A percentile compares a stretch with the other conserved stretches of the same genome.
These are phyloP conservation scores for Rhagoletis zephyria DNA, from an alignment of 1,140 invertebrate species.

Conservation along the genomic window DNA sequence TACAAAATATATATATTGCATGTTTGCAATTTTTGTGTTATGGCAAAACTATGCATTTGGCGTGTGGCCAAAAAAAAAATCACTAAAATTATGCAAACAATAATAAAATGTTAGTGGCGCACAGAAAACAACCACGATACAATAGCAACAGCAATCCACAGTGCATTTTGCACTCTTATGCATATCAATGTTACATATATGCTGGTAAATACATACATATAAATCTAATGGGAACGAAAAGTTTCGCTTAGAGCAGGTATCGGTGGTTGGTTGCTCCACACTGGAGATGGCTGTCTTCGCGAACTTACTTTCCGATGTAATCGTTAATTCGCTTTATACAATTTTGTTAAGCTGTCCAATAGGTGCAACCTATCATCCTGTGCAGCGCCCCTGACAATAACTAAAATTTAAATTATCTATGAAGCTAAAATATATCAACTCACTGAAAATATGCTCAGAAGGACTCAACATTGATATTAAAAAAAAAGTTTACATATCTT, in stretches of 20 bases:
- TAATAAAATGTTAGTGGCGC: background rate
- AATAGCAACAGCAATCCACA: background rate
- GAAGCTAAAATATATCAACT: background rate
- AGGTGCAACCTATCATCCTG: background rate
- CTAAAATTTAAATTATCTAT: background rate
- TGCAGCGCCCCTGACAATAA: background rate
- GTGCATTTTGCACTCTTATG: background rate
- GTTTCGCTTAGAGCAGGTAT: too few relatives aligned
- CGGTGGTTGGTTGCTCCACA: too few relatives aligned
- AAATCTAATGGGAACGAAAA: too few relatives aligned
- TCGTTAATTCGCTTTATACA: slow-evolving; percentile 20
- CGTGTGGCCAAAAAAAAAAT: slow-evolving; percentile 26
- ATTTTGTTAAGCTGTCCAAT: background rate
- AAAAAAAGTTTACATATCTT: too few relatives aligned
- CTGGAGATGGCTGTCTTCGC: too few relatives aligned
- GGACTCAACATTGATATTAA: too few relatives aligned
- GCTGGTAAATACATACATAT: too few relatives aligned
- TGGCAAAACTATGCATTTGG: background rate
- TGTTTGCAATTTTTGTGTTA: slow-evolving; percentile 6
- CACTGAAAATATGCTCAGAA: background rate
- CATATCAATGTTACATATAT: too few relatives aligned
- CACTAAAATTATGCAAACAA: slow-evolving; percentile 34
- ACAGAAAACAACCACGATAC: background rate
- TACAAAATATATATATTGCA: background rate
- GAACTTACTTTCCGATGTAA: background rate